Evolutionary conservation across 1,140 invertebrate species (phyloP).

Genomic region (Bursaphelenchus mucronatus): DNA sequence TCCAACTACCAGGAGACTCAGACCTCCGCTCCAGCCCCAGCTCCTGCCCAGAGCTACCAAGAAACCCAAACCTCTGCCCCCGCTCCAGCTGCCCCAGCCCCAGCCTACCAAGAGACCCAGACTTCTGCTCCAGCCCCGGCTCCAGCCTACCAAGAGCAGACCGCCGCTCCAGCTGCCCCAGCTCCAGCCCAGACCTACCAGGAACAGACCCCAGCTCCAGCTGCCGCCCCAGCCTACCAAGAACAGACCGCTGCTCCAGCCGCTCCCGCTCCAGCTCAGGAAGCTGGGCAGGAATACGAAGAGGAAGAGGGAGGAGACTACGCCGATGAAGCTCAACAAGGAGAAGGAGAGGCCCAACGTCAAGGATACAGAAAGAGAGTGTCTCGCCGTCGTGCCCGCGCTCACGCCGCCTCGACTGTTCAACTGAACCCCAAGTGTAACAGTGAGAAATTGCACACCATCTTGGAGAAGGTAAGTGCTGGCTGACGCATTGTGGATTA

Average conservation of each 20-base stretch:
- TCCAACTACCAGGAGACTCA: background rate
- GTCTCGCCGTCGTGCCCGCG: slow-evolving; percentile 4
- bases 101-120: slow-evolving; percentile 21
- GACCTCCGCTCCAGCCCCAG: slow-evolving; percentile 19
- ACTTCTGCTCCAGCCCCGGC: slow-evolving; percentile 16
- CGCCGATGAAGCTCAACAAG: background rate
- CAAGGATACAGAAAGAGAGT: slow-evolving; percentile 4
- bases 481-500: background rate
- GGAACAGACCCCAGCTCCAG: slow-evolving; percentile 22
- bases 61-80: background rate
- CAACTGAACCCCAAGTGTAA: slow-evolving; percentile 45
- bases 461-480: slow-evolving; percentile 32
- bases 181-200: slow-evolving; percentile 22
- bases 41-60: background rate
- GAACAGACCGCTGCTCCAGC: slow-evolving; percentile 27
- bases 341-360: slow-evolving; percentile 15
- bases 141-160: slow-evolving; percentile 12
- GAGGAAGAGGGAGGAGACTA: slow-evolving; percentile 5
- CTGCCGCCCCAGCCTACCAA: slow-evolving; percentile 18
- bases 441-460: slow-evolving; percentile 41
- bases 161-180: slow-evolving; percentile 25
- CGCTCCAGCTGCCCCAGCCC: slow-evolving; percentile 10
- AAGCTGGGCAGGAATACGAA: background rate
- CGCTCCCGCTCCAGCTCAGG: slow-evolving; percentile 14
- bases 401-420: slow-evolving; percentile 39